Base-by-base conservation (phyloP, 1,140 invertebrate species). In the Penaeus indicus region DNA sequence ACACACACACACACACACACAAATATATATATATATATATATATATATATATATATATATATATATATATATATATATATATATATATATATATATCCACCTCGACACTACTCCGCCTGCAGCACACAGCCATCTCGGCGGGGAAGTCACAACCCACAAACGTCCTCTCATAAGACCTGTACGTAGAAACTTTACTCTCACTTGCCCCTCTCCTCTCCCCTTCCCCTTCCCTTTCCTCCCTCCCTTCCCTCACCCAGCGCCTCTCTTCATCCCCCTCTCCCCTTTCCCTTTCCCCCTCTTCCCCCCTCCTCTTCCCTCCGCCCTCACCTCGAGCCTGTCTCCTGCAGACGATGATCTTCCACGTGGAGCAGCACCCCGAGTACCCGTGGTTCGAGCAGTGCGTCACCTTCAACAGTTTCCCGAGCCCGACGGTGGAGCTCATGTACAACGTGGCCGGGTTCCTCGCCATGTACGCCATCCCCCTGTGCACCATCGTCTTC, bases 381-480 rank as follows among this genome's bases (percentile, higher is more conserved):
- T 93, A 95, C 3, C 95, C 94, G 61, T 96, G 95, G 94, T 98
- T 96, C 93, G 94, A 95, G 91, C 97, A 98, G 91, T 98, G 97
- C 92, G 95, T 97, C 79, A 95, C 96, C 1, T 96, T 95, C 91
- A 95, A 96, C 90, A 94, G 95, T 18, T 95, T 97, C 91, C 94
- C 95, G 27, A 94, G 94, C 8, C 93, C 94, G 61, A 93, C 93
- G 0, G 95, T 96, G 89, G 96, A 97, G 92, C 92, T 97, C 69
- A 94, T 94, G 1, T 98, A 98, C 92, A 95, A 95, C 82, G 92
- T 97, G 1, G 95, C 96, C 77, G 96, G 95, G 64, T 97, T 97
- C 95, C 91, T 95, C 5, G 94, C 96, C 91, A 97, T 98, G 95
- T 98, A 98, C 93, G 95, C 95, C 54, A 93, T 97, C 7, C 97